Evolutionary conservation across 2,797 vertebrate genomes (phyloP).

Genomic region (Microchirus variegatus): DNA sequence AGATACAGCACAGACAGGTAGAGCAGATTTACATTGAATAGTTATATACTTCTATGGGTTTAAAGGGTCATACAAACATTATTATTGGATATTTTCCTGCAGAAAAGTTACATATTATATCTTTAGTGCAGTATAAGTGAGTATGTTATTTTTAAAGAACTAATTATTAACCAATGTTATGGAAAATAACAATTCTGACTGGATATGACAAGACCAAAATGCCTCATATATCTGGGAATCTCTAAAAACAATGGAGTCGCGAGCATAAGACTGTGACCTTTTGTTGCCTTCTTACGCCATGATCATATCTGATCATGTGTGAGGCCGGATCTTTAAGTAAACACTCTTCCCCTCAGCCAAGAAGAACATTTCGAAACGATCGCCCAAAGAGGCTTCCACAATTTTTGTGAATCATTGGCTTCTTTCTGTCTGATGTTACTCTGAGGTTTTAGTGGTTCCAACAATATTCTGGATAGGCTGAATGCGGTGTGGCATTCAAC

Average conservation of each 20-base stretch:
- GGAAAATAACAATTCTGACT: not conserved
- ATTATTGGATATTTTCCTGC: too few relatives aligned
- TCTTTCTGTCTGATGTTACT: slow-evolving; percentile 38
- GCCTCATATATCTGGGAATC: too few relatives aligned
- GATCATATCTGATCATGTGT: slow-evolving; percentile 11
- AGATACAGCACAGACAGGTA: too few relatives aligned
- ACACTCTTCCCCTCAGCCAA: slow-evolving; percentile 13
- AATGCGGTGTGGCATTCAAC: slow-evolving; percentile 57
- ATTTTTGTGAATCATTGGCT: slow-evolving; percentile 56
- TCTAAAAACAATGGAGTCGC: not conserved
- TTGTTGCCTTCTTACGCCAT: not conserved
- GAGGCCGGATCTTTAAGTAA: not conserved
- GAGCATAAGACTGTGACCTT: not conserved
- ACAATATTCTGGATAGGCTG: slow-evolving; percentile 48
- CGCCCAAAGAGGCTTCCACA: slow-evolving; percentile 28
- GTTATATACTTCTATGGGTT: too few relatives aligned
- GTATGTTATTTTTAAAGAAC: too few relatives aligned
- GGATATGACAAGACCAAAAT: too few relatives aligned
- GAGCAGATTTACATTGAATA: too few relatives aligned
- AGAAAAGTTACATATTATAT: too few relatives aligned
- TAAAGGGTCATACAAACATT: too few relatives aligned
- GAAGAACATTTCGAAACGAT: slow-evolving; percentile 28
- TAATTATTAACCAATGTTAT: too few relatives aligned
- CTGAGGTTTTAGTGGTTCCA: slow-evolving; percentile 59
- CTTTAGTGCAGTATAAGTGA: too few relatives aligned